phyloP scores from a whole-genome alignment of 2,888 invertebrate species.

The Microctonus hyperodae region DNA sequence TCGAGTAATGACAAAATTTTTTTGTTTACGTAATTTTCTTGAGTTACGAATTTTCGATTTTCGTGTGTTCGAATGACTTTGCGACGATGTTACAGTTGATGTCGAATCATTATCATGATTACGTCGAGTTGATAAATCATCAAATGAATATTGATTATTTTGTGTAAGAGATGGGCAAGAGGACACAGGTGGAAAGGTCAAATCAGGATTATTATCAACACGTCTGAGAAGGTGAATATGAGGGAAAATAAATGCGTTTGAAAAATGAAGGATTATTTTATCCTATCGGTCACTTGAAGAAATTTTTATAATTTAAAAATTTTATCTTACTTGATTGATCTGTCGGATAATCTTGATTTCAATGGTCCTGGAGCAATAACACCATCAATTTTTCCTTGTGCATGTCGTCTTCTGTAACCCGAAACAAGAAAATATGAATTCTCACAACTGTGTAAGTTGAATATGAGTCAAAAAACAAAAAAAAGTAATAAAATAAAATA shows the following conservation, averaged over 20 bases:
- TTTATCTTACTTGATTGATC: conserved; percentile 50
- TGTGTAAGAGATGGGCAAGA: conserved; percentile 31
- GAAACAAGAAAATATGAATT: conserved; percentile 2
- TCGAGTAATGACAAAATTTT: conserved; percentile 39
- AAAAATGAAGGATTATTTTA: not conserved
- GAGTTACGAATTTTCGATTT: conserved; percentile 5
- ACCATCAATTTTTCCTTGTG: conserved; percentile 42
- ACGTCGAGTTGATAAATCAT: not conserved
- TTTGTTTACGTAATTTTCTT: conserved; percentile 25
- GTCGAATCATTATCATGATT: conserved; percentile 8
- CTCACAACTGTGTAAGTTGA: not conserved
- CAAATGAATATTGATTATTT: conserved; percentile 22
- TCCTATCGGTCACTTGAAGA: no score
- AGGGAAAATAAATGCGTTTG: not conserved
- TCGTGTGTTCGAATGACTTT: not conserved
- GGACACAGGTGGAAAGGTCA: conserved; percentile 35
- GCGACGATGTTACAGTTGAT: conserved; percentile 4
- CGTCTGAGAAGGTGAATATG: conserved; percentile 37
- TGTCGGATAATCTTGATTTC: conserved; percentile 52
- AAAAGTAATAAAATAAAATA: no score
- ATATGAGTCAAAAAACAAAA: not conserved
- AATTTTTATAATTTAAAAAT: no score
- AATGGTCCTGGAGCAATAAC: conserved; percentile 45
- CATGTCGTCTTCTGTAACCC: conserved; percentile 47
- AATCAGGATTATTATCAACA: conserved; percentile 38